A percentile compares a stretch with the other conserved stretches of the same genome.
phyloP scores from a whole-genome alignment of 2,113 vertebrate species.

The Sinocyclocheilus anophthalmus region DNA sequence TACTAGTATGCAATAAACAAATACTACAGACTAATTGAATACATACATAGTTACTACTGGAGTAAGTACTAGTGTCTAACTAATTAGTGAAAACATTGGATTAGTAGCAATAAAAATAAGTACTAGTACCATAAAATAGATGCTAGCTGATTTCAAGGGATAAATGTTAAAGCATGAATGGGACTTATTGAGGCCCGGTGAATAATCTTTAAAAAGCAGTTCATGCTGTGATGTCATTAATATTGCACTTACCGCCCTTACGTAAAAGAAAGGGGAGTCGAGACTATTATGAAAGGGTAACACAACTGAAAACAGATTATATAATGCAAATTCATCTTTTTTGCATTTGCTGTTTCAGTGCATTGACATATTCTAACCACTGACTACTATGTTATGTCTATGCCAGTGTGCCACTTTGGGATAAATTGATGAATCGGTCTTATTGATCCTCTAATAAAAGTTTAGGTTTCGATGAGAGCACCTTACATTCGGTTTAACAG shows the following conservation, averaged over 20 bases:
- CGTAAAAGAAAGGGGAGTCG: no score
- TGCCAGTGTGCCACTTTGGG: not conserved
- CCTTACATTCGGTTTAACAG: not conserved
- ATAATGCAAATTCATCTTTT: slow-evolving; percentile 56
- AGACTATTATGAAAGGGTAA: no score
- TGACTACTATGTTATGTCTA: not conserved
- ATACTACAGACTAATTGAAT: no score
- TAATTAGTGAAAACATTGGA: not conserved
- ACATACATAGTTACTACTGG: not conserved
- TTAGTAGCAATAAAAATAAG: not conserved
- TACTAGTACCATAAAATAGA: not conserved
- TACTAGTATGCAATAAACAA: no score
- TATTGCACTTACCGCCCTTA: slow-evolving; percentile 9
- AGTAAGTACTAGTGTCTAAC: not conserved
- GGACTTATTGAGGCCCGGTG: not conserved
- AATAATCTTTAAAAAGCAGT: slow-evolving; percentile 3
- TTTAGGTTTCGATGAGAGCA: not conserved
- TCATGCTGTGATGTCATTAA: not conserved
- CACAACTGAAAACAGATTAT: no score
- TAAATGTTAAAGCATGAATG: not conserved
- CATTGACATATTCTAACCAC: not conserved
- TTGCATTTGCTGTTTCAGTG: not conserved
- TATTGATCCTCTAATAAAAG: not conserved
- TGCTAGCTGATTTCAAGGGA: not conserved
- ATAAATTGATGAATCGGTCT: not conserved